Evolutionary conservation across 1,140 invertebrate species (phyloP).

Genomic region (Leptoteleia sp.): DNA sequence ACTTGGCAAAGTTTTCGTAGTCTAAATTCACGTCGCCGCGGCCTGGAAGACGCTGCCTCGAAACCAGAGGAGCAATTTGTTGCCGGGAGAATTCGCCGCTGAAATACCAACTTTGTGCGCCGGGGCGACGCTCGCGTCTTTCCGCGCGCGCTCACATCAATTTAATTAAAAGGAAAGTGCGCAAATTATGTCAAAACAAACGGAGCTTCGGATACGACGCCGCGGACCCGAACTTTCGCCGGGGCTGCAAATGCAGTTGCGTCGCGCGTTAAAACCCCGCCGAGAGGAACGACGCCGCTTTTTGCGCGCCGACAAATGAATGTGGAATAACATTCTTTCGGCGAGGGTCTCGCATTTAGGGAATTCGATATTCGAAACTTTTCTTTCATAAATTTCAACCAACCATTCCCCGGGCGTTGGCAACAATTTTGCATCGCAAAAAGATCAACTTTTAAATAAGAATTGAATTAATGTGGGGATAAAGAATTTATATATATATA

Average conservation of each 20-base stretch:
- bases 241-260: constrained; percentile 23
- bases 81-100: constrained; percentile 45
- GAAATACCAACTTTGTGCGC: constrained; percentile 61
- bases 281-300: constrained; percentile 4
- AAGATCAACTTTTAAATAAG: no score
- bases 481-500: no score
- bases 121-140: no score
- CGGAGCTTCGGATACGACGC: constrained; percentile 19
- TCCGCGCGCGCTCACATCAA: constrained; percentile 21
- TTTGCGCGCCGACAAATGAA: neutral
- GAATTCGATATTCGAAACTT: no score
- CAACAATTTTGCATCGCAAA: no score
- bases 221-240: constrained; percentile 18
- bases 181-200: constrained; percentile 55
- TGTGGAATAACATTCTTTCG: constrained; percentile 1
- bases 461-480: no score
- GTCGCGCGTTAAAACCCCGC: constrained; percentile 24
- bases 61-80: constrained; percentile 59
- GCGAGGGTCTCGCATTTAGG: no score
- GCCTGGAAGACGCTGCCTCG: constrained; percentile 36
- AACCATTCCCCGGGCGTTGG: no score
- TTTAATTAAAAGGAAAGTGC: constrained; percentile 61
- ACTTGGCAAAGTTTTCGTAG: constrained; percentile 64
- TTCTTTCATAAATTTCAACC: no score
- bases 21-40: constrained; percentile 53